Conservation (phyloP, 2,797 vertebrate species). For the Alca torda region DNA sequence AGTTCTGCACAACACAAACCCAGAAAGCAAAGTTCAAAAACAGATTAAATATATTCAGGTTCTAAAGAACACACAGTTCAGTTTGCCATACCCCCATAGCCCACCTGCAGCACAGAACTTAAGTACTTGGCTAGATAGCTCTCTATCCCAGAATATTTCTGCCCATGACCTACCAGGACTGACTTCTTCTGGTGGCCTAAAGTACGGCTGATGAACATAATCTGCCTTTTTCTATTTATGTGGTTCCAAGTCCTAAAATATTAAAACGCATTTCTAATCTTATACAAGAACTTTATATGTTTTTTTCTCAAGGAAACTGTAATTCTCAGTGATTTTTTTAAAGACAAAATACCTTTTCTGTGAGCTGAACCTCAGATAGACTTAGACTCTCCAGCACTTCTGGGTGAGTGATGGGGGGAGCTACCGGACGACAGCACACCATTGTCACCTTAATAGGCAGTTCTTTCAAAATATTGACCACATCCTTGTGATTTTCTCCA, state of each 20-base stretch:
- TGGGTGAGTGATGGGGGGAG: conserved; percentile 64
- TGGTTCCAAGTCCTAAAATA: not conserved
- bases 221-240: not conserved
- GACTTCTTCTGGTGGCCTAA: not conserved
- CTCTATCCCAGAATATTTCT: not conserved
- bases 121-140: not conserved
- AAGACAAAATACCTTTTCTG: conserved; percentile 79
- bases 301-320: not conserved
- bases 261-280: not conserved
- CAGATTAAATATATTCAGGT: not conserved
- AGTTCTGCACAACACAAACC: not conserved
- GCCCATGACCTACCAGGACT: not conserved
- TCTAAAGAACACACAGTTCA: not conserved
- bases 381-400: conserved; percentile 70
- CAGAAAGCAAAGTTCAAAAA: not conserved
- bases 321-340: not conserved
- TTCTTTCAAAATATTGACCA: conserved; percentile 93
- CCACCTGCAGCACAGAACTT: not conserved
- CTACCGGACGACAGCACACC: conserved; percentile 89
- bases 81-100: not conserved
- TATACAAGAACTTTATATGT: not conserved
- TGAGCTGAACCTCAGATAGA: conserved; percentile 62
- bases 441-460: conserved; percentile 89
- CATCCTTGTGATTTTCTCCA: conserved; percentile 93
- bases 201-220: not conserved